Conservation (phyloP, 1,140 invertebrate species). For the Caerostris darwini region DNA sequence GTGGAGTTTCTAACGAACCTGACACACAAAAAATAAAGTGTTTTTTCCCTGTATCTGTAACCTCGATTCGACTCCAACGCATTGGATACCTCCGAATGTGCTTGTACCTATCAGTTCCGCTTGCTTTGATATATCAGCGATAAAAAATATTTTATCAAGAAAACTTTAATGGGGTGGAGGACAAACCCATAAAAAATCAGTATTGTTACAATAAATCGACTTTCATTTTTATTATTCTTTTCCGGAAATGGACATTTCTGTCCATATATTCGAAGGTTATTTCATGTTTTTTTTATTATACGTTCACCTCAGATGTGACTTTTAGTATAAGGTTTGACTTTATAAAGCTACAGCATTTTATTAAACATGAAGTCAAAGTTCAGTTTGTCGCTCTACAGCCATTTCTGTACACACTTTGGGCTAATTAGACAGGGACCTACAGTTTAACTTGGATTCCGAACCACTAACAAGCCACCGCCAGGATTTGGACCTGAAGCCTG, state of each 20-base stretch:
- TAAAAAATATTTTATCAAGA: neutral
- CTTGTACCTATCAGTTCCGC: constrained; percentile 1
- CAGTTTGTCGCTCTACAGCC: no score
- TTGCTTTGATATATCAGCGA: neutral
- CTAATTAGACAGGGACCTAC: no score
- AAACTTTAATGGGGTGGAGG: constrained; percentile 5
- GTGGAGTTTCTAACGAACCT: neutral
- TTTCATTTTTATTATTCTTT: neutral
- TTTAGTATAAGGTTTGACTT: no score
- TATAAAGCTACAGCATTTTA: no score
- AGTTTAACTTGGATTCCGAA: no score
- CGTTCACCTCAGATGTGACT: neutral
- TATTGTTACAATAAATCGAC: neutral
- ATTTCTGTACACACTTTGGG: no score
- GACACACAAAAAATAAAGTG: neutral
- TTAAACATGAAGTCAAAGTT: no score
- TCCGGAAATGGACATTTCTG: neutral
- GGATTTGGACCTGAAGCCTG: no score
- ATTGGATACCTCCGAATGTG: neutral
- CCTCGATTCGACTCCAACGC: neutral
- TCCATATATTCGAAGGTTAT: neutral
- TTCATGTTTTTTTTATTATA: neutral
- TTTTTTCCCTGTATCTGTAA: neutral
- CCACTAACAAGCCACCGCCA: no score
- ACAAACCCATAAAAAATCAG: constrained; percentile 30